Conservation (phyloP, 2,797 vertebrate genomes). For the Parauchenoglanis ngamensis region DNA sequence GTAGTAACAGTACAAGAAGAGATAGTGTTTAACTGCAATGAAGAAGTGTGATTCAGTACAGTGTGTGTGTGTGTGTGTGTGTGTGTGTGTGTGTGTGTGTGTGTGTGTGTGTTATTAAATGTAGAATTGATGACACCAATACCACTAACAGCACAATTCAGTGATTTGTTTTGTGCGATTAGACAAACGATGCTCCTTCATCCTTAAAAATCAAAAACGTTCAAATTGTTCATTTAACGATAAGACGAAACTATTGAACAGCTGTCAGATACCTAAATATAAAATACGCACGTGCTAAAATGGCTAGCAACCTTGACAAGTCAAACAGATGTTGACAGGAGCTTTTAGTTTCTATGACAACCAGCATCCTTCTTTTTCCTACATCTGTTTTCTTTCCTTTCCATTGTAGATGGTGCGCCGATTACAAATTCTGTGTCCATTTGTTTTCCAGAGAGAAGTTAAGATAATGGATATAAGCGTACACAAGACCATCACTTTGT, state of each 20-base stretch:
- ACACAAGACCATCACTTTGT: neutral
- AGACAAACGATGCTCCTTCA: neutral
- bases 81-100: too few relatives aligned
- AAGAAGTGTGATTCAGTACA: too few relatives aligned
- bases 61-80: too few relatives aligned
- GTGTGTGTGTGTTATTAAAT: neutral
- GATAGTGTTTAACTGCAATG: neutral
- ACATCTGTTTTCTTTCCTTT: constrained; percentile 32
- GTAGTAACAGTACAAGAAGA: neutral
- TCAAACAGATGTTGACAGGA: constrained; percentile 20
- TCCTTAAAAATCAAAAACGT: constrained; percentile 45
- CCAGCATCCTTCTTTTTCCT: neutral
- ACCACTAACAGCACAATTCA: neutral
- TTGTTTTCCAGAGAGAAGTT: constrained; percentile 30
- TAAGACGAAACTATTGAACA: constrained; percentile 39
- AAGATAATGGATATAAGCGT: constrained; percentile 47
- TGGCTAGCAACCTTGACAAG: constrained; percentile 26
- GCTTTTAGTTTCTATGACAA: constrained; percentile 40
- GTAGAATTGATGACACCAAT: neutral
- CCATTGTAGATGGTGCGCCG: constrained; percentile 34
- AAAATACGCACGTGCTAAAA: neutral
- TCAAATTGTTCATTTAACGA: constrained; percentile 18
- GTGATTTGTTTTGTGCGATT: neutral
- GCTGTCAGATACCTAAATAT: constrained; percentile 43
- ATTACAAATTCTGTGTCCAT: constrained; percentile 46